Conservation (phyloP, 1,140 invertebrate species). For the Drosophila tropicalis region DNA sequence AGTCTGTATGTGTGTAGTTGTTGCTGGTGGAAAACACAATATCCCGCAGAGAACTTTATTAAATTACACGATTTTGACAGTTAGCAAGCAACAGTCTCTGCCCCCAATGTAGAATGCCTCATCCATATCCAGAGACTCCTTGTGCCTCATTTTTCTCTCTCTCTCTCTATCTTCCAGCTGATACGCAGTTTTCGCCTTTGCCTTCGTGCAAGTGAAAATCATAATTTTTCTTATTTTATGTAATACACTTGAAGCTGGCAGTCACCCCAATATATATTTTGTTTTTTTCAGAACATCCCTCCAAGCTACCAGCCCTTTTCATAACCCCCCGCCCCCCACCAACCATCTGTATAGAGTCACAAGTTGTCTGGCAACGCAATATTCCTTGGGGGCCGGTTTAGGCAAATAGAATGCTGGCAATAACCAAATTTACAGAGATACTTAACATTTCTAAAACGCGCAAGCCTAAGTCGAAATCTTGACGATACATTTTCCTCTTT, state of each 20-base stretch:
- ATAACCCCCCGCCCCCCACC: conserved; percentile 2
- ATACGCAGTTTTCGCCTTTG: conserved; percentile 16
- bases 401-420: conserved; percentile 66
- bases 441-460: conserved; percentile 33
- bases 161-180: background rate
- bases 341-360: background rate
- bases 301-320: background rate
- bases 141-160: background rate
- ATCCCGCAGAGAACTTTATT: conserved; percentile 83
- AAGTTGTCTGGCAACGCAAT: conserved; percentile 69
- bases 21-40: conserved; percentile 68
- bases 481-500: conserved; percentile 46
- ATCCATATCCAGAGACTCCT: background rate
- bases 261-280: conserved; percentile 20
- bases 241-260: conserved; percentile 67
- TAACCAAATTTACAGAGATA: conserved; percentile 50
- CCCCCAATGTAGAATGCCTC: background rate
- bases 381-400: conserved; percentile 77
- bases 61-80: conserved; percentile 83
- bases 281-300: background rate
- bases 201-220: conserved; percentile 57
- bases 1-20: conserved; percentile 18
- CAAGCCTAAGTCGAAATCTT: conserved; percentile 49
- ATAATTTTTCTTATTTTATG: conserved; percentile 80
- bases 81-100: conserved; percentile 61